These are phyloP conservation scores for Drosophila eohydei DNA, from an alignment of 2,888 invertebrate genomes.

Conservation along the genomic window DNA sequence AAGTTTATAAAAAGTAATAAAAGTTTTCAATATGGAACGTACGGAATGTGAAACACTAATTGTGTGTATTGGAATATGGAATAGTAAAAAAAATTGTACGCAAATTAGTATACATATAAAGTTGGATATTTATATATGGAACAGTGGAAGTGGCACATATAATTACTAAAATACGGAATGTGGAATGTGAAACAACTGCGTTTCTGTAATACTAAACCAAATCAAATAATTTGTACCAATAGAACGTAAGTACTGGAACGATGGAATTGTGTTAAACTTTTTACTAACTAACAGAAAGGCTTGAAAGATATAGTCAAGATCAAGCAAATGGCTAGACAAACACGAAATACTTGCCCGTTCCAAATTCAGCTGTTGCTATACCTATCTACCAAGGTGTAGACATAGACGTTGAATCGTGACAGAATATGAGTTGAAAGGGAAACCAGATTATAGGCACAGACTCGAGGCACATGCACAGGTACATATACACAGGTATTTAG, in stretches of 20 bases:
- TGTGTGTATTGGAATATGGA: not conserved
- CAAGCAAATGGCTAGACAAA: not conserved
- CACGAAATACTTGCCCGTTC: not conserved
- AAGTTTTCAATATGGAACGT: not conserved
- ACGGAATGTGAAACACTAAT: not conserved
- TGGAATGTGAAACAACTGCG: not conserved
- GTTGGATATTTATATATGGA: not conserved
- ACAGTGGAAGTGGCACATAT: no score
- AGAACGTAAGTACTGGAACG: no score
- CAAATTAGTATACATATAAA: no score
- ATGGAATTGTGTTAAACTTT: no score
- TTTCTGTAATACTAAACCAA: no score
- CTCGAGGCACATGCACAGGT: conserved; percentile 6
- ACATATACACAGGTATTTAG: conserved; percentile 1
- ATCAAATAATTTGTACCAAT: no score
- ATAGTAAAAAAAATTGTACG: not conserved
- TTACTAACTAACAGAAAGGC: not conserved
- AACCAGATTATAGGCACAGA: conserved; percentile 50
- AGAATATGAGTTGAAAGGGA: conserved; percentile 68
- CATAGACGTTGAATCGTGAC: conserved; percentile 53
- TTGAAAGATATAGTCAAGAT: not conserved
- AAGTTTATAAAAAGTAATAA: no score
- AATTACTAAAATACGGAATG: no score
- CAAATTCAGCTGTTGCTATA: conserved; percentile 8
- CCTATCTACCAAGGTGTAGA: conserved; percentile 7